Evolutionary conservation across 2,797 vertebrate species (phyloP), one percentile per base, ranked within the genome.

Genomic region (Myiothlypis chrysogaster): DNA sequence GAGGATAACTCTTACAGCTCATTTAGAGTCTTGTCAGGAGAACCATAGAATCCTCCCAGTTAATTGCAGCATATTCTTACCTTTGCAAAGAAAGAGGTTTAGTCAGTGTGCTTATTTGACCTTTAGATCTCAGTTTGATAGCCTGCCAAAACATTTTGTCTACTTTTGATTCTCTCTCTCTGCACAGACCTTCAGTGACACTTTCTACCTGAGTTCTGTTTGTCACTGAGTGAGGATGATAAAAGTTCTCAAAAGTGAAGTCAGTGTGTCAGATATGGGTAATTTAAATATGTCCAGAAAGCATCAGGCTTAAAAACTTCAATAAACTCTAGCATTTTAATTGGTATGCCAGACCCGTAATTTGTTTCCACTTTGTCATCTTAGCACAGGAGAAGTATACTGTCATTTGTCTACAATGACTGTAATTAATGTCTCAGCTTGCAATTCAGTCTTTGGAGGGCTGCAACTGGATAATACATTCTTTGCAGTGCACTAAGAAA

Each of bases 361-460:
- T 87, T 93, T 75, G 14, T 75, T 95, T 86, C 0, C 1, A 68
- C 43, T 92, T 89, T 83, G 49, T 43, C 55, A 39, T 59, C 50
- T 84, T 83, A 49, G 28, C 21, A 30, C 30, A 35, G 53, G 47
- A 93, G 39, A 87, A 44, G 22, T 47, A 41, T 44, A 32, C 24
- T 55, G 66, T 34, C n/a, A 78, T 87, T 93, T 87, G 66, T 71
- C 76, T 80, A 2, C 1, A 1, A 71, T 49, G 65, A 85, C 47
- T 71, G 64, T 64, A 91, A 89, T 92, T 92, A 94, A 75, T 73
- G 28, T 21, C 55, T 95, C 72, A 84, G 64, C 34, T 89, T 47
- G 65, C 56, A 46, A 0, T 27, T 73, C 57, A 56, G 32, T 49
- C 73, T 92, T 92, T 69, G 50, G 21, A 86, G 57, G 23, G 5